Base-by-base conservation (phyloP, 2,888 invertebrate species). In the Callyntrura guangdongensis region DNA sequence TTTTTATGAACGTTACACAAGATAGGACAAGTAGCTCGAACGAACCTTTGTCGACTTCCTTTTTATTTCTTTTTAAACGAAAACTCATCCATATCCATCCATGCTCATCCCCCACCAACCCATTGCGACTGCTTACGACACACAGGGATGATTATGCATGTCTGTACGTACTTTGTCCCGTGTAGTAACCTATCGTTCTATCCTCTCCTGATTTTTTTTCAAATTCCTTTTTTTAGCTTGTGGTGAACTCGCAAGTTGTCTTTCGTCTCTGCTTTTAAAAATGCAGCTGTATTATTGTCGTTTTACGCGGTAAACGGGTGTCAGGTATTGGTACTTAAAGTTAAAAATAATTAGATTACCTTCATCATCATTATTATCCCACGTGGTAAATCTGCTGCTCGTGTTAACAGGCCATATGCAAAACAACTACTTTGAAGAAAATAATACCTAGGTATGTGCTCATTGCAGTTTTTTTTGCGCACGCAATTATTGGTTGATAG, bases 11-110 rank as follows among this genome's bases (percentile, higher is more conserved):
- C 47, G 86, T 86, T 79, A 87, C 86, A 87, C 79, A 79, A 87
- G 86, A 81, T 87, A 79, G 86, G 79, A 87, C 86, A 87, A 79
- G 86, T 87, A 81, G 86, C 86, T 79, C 86, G 77, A 53, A 79
- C 67, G 77, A 53, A 79, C 79, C 64, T 64, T 86, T 22, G 14
- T 74, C 72, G 25, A 61, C 61, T 81, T 81, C 81, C 81, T 81
- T 45, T 56, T 36, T 36, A 36, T 36, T 36, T 36, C 36, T 36
- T 6, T 59, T 17, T 5, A 61, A 81, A 81, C 27, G 47, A 20
- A 61, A 69, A 69, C 69, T 56, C 79, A 14, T 79, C 22, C 17
- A 22, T 64, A 36, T 64, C 49, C 53, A 49, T 53, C 45, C 79
- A 79, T 59, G 56, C 79, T 79, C 27, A 79, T 56, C 79, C 77